These are phyloP conservation scores for Eospalax fontanierii DNA, from an alignment of 2,797 vertebrate species.

Conservation along the genomic window DNA sequence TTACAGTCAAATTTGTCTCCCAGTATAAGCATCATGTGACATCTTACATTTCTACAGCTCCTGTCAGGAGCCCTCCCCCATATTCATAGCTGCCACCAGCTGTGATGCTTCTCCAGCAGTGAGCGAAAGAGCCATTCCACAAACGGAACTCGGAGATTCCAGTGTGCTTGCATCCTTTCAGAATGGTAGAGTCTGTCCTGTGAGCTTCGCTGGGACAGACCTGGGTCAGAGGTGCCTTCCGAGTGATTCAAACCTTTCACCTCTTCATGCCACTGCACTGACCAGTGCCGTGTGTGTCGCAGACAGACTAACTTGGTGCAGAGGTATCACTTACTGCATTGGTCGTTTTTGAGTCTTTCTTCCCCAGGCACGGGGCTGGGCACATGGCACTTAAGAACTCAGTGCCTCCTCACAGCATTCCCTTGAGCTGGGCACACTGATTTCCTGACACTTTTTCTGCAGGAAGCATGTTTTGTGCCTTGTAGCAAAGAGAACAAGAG, in stretches of 20 bases:
- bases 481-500: neutral
- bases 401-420: too few species aligned
- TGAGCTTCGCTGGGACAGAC: neutral
- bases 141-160: neutral
- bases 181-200: too few species aligned
- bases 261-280: neutral
- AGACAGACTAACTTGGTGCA: neutral
- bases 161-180: neutral
- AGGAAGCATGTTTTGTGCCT: too few species aligned
- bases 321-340: too few species aligned
- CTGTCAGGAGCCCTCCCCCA: fast-evolving
- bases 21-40: fast-evolving
- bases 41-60: neutral
- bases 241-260: neutral
- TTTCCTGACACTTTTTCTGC: neutral
- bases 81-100: neutral
- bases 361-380: neutral
- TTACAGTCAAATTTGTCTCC: neutral
- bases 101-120: neutral
- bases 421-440: neutral
- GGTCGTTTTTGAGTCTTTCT: too few species aligned
- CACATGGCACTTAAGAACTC: fast-evolving
- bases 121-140: neutral
- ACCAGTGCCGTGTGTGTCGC: neutral
- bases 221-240: neutral